Percentiles rank a stretch among this genome's conserved stretches.
Evolutionary conservation across 2,113 vertebrate species (phyloP).

Genomic region (Albula glossodonta): DNA sequence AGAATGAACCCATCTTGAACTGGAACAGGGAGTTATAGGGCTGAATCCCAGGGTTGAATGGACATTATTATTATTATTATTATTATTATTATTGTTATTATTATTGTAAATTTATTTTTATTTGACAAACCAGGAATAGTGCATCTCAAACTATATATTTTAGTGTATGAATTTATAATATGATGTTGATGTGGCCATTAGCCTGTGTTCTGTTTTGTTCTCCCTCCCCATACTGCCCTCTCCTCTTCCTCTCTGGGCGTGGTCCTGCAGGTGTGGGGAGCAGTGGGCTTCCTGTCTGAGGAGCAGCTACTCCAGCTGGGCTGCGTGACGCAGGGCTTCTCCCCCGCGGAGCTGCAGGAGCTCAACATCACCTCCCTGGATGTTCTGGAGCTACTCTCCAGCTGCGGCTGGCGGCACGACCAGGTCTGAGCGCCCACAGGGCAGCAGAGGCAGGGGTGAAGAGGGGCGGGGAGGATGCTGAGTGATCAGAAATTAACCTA

Average conservation of each 20-base stretch:
- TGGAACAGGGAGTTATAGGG: no score
- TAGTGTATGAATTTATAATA: no score
- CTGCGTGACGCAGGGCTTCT: constrained; percentile 61
- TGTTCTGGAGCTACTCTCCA: constrained; percentile 45
- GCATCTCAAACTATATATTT: no score
- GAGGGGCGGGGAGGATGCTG: not conserved
- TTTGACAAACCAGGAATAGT: no score
- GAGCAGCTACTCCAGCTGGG: constrained; percentile 47
- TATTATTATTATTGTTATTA: no score
- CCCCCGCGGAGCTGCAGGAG: constrained; percentile 43
- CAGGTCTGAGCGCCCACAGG: constrained; percentile 52
- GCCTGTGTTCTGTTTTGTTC: not conserved
- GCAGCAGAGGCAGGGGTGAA: not conserved
- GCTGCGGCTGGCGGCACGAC: constrained; percentile 59
- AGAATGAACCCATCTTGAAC: no score
- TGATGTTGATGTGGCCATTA: no score
- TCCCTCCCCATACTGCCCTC: not conserved
- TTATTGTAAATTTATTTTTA: no score
- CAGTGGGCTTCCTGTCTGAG: constrained; percentile 47
- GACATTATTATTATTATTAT: no score
- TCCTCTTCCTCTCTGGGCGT: not conserved
- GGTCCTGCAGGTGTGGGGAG: constrained; percentile 50
- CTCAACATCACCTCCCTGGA: constrained; percentile 54
- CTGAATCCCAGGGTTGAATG: no score
- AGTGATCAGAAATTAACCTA: not conserved